Evolutionary conservation across 2,888 invertebrate genomes (phyloP).

Genomic region (Sphaerophoria rueppellii): DNA sequence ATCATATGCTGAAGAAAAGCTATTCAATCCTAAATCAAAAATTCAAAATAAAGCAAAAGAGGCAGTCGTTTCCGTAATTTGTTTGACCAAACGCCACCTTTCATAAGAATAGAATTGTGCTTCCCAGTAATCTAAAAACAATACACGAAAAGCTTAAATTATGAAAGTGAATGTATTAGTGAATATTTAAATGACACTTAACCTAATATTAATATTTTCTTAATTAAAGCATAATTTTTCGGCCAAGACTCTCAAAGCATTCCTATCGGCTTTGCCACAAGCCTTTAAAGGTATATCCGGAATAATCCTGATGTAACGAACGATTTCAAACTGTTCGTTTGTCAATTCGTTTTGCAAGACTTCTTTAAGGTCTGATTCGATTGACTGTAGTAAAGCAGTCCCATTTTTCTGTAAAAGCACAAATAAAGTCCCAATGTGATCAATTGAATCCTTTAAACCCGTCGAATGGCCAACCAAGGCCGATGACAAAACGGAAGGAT

Average conservation of each 20-base stretch:
- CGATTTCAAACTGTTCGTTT: slow-evolving; percentile 20
- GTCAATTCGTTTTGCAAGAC: neutral
- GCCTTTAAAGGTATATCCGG: slow-evolving; percentile 48
- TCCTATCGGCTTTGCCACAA: slow-evolving; percentile 66
- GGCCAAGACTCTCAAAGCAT: slow-evolving; percentile 29
- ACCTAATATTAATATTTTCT: too few species aligned
- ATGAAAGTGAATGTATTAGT: too few species aligned
- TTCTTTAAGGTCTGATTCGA: slow-evolving; percentile 15
- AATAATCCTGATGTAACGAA: slow-evolving; percentile 20
- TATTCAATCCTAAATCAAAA: too few species aligned
- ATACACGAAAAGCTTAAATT: too few species aligned
- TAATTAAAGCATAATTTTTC: neutral
- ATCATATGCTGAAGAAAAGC: too few species aligned
- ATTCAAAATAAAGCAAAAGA: too few species aligned
- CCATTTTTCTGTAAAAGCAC: neutral
- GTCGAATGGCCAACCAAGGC: slow-evolving; percentile 56
- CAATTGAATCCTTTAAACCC: neutral
- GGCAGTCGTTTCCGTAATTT: too few species aligned
- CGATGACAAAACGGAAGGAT: slow-evolving; percentile 44
- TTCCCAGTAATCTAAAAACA: too few species aligned
- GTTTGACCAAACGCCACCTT: too few species aligned
- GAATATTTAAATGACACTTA: too few species aligned
- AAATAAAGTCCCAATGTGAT: slow-evolving; percentile 21
- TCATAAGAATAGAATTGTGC: too few species aligned
- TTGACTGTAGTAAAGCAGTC: neutral